phyloP scores from a whole-genome alignment of 2,888 invertebrate genomes.

The Cerastis rubricosa region DNA sequence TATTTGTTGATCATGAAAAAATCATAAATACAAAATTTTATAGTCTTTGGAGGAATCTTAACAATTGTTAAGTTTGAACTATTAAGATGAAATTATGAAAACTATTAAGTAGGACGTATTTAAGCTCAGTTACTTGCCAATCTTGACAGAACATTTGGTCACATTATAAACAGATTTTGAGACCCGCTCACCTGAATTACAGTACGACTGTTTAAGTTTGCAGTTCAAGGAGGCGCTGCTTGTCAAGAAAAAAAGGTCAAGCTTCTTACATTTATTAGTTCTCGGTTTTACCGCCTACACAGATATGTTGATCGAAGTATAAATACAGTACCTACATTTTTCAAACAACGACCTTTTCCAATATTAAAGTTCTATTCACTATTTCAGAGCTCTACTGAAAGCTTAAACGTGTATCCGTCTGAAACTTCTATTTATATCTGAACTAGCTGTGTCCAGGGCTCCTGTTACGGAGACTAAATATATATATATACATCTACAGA shows the following conservation, averaged over 20 bases:
- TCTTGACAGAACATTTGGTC: neutral
- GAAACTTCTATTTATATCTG: conserved; percentile 32
- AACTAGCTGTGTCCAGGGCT: neutral
- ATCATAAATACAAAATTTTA: too few relatives aligned
- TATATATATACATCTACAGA: neutral
- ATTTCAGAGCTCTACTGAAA: conserved; percentile 39
- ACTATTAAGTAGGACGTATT: neutral
- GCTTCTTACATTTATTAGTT: neutral
- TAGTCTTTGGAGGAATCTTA: too few relatives aligned
- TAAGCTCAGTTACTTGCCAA: neutral
- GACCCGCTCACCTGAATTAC: neutral
- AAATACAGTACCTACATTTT: conserved; percentile 7
- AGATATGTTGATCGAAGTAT: neutral
- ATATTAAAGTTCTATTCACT: conserved; percentile 10
- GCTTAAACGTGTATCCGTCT: conserved; percentile 39
- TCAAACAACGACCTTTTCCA: neutral
- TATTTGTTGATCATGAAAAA: neutral
- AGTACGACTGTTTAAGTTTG: neutral
- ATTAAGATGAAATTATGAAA: too few relatives aligned
- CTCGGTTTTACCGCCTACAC: neutral
- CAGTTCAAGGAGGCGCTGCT: neutral
- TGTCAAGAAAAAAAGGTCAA: neutral
- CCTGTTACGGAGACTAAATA: neutral
- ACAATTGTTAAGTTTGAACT: too few relatives aligned
- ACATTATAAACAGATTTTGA: neutral